Base-by-base conservation (phyloP, 2,888 invertebrate species). In the Thymelicus lineola region DNA sequence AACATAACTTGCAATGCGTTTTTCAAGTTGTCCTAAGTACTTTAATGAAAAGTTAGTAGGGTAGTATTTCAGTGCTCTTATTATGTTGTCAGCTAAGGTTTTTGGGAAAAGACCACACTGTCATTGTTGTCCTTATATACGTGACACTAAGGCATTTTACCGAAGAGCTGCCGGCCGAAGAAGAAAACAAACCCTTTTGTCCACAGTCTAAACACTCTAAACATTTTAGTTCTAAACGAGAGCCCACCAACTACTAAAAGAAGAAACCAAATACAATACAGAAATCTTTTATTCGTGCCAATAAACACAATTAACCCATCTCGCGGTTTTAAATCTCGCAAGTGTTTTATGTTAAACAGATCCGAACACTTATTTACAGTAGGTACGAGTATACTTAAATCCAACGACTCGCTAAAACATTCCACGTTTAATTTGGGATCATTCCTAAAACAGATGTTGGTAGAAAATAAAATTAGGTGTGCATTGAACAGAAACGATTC, bases 401-500 rank as follows among this genome's bases (percentile, higher is more conserved):
- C n/a, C 20, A 35, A 15, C 36, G 20, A 36, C n/a, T 69, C 48
- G 42, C 48, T 58, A 38, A 63, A 50, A 69, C 57, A 63, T 10
- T 46, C 57, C 36, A 63, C n/a, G 28, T 64, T 64, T 59, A 45
- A 35, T 64, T 15, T 38, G 50, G 10, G 57, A 35, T 60, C 59
- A 53, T 70, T 59, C 17, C 38, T 58, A 20, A 59, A 69, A 67
- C 63, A 28, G 48, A 70, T 64, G 50, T 64, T 59, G n/a, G 42
- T 53, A 64, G 35, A 70, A 70, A 53, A 64, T 59, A 58, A 63
- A 63, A 48, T n/a, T n/a, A n/a, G n/a, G 50, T 42, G 50, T 63
- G 38, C 48, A 64, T 59, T 17, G 46, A 55, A 68, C 68, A 57
- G 62, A 62, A 57, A 48, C 68, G 20, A 53, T 64, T 70, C 70